Conservation (phyloP, 2,797 vertebrate genomes). For the Tokudaia muenninki region DNA sequence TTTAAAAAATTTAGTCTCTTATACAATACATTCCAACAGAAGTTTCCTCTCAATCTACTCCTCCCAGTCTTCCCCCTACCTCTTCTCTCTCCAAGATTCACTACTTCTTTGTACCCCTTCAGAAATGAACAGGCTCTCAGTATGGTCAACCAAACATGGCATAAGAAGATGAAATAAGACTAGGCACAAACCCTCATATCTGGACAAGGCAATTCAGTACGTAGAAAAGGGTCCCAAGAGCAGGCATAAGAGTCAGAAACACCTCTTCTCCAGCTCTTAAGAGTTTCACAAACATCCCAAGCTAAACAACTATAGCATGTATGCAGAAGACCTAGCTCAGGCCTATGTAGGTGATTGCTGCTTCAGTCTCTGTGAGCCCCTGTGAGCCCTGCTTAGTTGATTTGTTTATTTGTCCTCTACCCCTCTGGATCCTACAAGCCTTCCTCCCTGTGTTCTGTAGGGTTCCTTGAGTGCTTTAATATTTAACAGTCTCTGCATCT, state of each 20-base stretch:
- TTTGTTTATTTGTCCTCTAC: neutral
- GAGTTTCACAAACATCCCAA: neutral
- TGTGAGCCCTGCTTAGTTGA: neutral
- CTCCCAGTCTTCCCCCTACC: neutral
- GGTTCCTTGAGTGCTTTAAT: neutral
- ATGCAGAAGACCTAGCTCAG: neutral
- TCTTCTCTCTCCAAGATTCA: neutral
- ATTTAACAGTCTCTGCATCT: neutral
- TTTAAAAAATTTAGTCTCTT: neutral
- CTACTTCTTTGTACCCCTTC: neutral
- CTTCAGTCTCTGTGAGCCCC: neutral
- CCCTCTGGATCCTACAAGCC: neutral
- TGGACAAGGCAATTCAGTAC: neutral
- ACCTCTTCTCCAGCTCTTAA: neutral
- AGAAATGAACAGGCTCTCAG: neutral
- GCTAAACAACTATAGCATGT: neutral
- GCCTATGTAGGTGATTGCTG: neutral
- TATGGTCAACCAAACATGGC: neutral
- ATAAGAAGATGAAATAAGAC: neutral
- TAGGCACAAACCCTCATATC: neutral
- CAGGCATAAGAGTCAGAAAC: neutral
- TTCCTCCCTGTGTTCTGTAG: neutral
- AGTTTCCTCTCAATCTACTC: neutral
- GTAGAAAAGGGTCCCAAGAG: neutral
- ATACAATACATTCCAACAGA: neutral